Percentiles rank a stretch among this genome's conserved stretches.
These are phyloP conservation scores for Arnoldichthys spilopterus DNA, from an alignment of 2,797 vertebrate species.

Conservation along the genomic window DNA sequence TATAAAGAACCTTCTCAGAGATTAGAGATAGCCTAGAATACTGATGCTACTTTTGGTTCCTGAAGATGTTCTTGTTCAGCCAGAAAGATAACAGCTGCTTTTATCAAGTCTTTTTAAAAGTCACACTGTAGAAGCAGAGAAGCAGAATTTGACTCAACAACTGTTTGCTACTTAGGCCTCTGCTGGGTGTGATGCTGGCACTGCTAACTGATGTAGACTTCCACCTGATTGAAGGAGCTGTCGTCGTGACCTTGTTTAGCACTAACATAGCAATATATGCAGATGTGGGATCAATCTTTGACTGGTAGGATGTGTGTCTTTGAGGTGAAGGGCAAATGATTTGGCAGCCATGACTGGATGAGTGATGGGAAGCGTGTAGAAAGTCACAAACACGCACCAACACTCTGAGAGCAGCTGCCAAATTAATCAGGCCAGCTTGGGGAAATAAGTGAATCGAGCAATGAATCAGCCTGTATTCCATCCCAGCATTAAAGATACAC, in stretches of 20 bases:
- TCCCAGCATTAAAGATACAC: slow-evolving; percentile 4
- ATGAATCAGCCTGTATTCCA: slow-evolving; percentile 31
- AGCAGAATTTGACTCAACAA: too few relatives aligned
- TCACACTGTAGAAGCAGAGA: not conserved
- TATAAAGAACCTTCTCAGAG: slow-evolving; percentile 11
- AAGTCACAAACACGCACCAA: slow-evolving; percentile 48
- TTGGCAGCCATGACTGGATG: slow-evolving; percentile 59
- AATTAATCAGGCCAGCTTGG: slow-evolving; percentile 28
- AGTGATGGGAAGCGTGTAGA: slow-evolving; percentile 57
- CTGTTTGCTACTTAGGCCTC: not conserved
- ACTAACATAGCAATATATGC: not conserved
- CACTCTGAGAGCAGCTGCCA: slow-evolving; percentile 67
- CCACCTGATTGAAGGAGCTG: slow-evolving; percentile 2
- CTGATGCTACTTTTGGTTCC: not conserved
- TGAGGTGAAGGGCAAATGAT: slow-evolving; percentile 70
- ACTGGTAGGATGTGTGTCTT: slow-evolving; percentile 58
- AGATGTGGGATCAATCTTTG: slow-evolving; percentile 44
- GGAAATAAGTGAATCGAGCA: slow-evolving; percentile 46
- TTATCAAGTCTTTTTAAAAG: not conserved
- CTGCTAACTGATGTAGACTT: not conserved
- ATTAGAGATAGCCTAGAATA: slow-evolving; percentile 38
- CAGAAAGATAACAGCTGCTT: slow-evolving; percentile 27
- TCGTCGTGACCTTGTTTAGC: not conserved
- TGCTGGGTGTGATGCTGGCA: not conserved
- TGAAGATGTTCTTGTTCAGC: slow-evolving; percentile 27